Base-by-base conservation (phyloP, 2,113 vertebrate genomes). In the Melanocharis versteri region DNA sequence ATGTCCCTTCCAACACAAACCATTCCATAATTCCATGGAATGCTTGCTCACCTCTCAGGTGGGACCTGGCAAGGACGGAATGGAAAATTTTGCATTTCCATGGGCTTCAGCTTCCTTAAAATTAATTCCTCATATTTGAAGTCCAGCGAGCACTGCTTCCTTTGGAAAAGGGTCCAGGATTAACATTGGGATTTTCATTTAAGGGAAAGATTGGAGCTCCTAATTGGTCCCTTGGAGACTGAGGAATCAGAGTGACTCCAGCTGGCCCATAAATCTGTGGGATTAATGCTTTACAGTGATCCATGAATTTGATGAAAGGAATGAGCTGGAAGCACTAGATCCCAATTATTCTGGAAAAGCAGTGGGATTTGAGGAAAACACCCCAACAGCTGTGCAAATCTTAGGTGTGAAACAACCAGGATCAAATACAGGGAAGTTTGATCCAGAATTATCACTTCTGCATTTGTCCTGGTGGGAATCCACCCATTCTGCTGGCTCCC, bases 41-140 rank as follows among this genome's bases (percentile, higher is more conserved):
- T 0, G 0, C 33, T 5, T 42, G 6, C 13, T 61, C 28, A 35
- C 31, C 10, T 47, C 39, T 64, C 22, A 1, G 2, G 4, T 6
- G 21, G 51, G 30, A 47, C 7, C 44, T n/a, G 7, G 19, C 20
- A 50, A 76, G 30, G 4, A 72, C 6, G 23, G 42, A 56, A 47
- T 1, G 12, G 30, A 56, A 85, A 80, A 57, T 2, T 13, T 15
- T 19, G 11, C 8, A 18, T 44, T 93, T 88, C 22, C 9, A 51
- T 2, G n/a, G 42, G 60, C 1, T 77, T 65, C 19, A 48, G 42
- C 33, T 39, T 64, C 45, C 16, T 68, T 47, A 42, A 60, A 66
- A 93, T 33, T 4, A 35, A 16, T 51, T 90, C 81, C 18, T 75
- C 4, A 0, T 23, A 27, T 40, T 3, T 54, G 8, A 83, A 21